Conservation (phyloP, 2,797 vertebrate species). For the Siniperca undulata region DNA sequence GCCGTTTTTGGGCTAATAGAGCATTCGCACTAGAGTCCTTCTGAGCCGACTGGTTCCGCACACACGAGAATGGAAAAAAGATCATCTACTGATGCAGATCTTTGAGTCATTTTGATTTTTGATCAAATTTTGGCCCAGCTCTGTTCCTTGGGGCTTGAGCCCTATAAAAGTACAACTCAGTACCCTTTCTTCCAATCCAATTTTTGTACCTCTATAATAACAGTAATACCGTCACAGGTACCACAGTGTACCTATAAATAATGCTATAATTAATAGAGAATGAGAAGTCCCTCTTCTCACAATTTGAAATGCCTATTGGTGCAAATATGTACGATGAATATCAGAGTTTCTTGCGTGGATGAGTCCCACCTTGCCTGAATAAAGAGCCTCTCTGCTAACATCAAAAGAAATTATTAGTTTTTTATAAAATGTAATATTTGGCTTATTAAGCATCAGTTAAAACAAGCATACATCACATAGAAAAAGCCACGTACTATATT, state of each 20-base stretch:
- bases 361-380: background rate
- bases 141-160: background rate
- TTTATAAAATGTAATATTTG: background rate
- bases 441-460: background rate
- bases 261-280: background rate
- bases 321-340: background rate
- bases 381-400: background rate
- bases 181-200: background rate
- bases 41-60: background rate
- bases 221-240: background rate
- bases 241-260: background rate
- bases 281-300: background rate
- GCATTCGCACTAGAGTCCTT: background rate
- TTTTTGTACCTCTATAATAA: background rate
- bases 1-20: background rate
- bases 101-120: background rate
- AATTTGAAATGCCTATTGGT: background rate
- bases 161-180: background rate
- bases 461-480: background rate
- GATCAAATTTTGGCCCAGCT: background rate
- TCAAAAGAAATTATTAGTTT: background rate
- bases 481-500: background rate
- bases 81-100: background rate
- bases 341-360: background rate
- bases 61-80: background rate